Percentiles rank a stretch among this genome's conserved stretches.
Evolutionary conservation across 2,113 vertebrate species (phyloP).

Genomic region (Spheniscus mendiculus): DNA sequence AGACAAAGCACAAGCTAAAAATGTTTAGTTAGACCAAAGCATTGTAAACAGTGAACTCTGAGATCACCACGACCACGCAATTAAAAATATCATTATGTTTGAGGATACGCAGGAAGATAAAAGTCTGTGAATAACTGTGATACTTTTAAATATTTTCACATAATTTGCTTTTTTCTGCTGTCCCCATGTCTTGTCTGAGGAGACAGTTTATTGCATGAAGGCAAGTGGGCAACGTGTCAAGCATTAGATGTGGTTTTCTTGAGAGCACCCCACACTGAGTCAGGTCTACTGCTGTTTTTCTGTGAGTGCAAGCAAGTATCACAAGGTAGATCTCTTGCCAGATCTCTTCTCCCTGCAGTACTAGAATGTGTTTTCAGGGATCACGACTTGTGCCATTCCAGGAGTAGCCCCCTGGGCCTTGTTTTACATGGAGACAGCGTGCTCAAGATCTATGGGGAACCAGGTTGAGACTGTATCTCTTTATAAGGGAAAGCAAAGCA

Average conservation of each 20-base stretch:
- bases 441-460: neutral
- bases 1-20: constrained; percentile 2
- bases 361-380: neutral
- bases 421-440: neutral
- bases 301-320: neutral
- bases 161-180: neutral
- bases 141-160: neutral
- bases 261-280: neutral
- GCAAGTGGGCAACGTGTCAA: neutral
- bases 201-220: neutral
- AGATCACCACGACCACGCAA: neutral
- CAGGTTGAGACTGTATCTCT: neutral
- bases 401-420: neutral
- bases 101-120: neutral
- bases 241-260: constrained; percentile 6
- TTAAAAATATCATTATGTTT: neutral
- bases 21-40: neutral
- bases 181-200: neutral
- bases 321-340: neutral
- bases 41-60: neutral
- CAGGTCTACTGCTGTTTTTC: neutral
- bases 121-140: neutral
- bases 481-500: neutral
- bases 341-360: neutral
- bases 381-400: neutral